Evolutionary conservation across 2,113 vertebrate genomes (phyloP).

Genomic region (Vireo altiloquus): DNA sequence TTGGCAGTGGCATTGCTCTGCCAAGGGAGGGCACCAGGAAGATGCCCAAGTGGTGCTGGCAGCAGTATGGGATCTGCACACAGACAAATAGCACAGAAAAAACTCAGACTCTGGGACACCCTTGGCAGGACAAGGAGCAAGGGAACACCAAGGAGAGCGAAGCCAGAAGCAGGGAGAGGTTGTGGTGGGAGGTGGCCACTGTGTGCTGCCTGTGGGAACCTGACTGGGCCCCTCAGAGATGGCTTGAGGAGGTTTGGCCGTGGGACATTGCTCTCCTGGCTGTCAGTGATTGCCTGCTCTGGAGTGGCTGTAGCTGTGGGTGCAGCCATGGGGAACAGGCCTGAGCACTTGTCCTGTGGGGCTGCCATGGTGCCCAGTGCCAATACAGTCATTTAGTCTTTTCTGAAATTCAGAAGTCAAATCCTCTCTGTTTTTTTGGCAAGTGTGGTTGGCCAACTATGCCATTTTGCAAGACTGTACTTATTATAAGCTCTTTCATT

Average conservation of each 20-base stretch:
- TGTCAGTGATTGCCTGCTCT: accelerated
- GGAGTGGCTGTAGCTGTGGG: not conserved
- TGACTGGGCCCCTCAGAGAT: not conserved
- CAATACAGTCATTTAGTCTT: not conserved
- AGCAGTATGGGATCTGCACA: not conserved
- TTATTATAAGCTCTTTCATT: not conserved
- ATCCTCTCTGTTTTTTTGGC: not conserved
- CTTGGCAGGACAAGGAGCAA: not conserved
- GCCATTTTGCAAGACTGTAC: not conserved
- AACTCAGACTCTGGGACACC: accelerated
- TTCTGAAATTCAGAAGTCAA: accelerated
- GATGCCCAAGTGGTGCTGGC: not conserved
- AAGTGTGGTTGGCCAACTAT: not conserved
- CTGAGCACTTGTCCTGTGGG: not conserved
- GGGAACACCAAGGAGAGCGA: not conserved
- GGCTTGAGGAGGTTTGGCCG: not conserved
- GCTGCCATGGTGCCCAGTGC: not conserved
- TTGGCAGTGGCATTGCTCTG: not conserved
- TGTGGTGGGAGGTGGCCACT: not conserved
- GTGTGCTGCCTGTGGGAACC: not conserved
- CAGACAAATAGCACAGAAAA: not conserved
- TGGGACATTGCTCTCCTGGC: not conserved
- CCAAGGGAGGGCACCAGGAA: not conserved
- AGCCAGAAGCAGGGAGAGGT: not conserved
- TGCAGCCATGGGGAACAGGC: not conserved